phyloP scores from a whole-genome alignment of 2,113 vertebrate species.

The Aythya baeri region DNA sequence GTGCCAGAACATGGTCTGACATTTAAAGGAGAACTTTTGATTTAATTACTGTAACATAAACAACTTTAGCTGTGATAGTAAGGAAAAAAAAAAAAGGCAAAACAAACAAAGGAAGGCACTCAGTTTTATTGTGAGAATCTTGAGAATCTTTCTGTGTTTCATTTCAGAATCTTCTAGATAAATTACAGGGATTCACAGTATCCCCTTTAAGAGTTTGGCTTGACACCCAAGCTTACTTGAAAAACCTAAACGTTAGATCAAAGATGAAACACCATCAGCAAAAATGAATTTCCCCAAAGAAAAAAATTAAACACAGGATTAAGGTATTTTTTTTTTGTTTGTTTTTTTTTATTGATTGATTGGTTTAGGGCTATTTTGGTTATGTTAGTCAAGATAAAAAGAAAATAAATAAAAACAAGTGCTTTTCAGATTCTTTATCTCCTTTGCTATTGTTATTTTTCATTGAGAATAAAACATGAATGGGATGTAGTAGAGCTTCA shows the following conservation, averaged over 20 bases:
- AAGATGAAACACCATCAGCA: not conserved
- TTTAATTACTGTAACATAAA: not conserved
- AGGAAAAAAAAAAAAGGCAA: not conserved
- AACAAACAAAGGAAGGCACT: not conserved
- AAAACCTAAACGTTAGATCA: not conserved
- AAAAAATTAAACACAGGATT: not conserved
- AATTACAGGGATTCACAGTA: not conserved
- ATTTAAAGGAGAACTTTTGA: not conserved
- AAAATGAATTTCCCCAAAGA: not conserved
- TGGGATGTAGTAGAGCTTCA: not conserved
- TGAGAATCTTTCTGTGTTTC: not conserved
- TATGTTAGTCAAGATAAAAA: not conserved
- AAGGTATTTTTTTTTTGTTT: not conserved
- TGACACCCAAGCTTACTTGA: not conserved
- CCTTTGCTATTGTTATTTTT: not conserved
- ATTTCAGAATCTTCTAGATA: not conserved
- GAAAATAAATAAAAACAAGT: not conserved
- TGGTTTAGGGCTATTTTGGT: not conserved
- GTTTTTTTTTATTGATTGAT: not conserved
- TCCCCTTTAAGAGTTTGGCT: not conserved
- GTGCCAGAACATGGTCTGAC: not conserved
- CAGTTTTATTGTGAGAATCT: not conserved
- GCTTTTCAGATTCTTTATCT: not conserved
- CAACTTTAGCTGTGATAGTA: not conserved
- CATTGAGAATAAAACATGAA: not conserved